Conservation (phyloP, 1,140 invertebrate species). For the Nilaparvata lugens region DNA sequence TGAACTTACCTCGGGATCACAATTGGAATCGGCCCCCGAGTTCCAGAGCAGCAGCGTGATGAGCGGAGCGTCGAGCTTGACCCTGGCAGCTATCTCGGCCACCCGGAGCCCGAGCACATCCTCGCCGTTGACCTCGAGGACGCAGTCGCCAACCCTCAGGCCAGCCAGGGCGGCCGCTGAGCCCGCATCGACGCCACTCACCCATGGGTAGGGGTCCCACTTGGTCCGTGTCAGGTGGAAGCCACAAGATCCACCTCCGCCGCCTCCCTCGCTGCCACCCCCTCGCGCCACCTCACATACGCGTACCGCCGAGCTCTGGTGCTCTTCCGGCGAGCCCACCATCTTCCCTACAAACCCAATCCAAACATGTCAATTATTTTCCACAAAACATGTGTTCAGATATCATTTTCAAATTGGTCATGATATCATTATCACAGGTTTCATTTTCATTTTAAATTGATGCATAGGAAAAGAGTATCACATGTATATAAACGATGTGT, state of each 20-base stretch:
- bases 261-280: constrained; percentile 33
- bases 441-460: no score
- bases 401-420: no score
- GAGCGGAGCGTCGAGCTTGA: constrained; percentile 36
- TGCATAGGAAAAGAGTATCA: no score
- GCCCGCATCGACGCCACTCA: constrained; percentile 39
- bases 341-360: no score
- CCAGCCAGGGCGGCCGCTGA: constrained; percentile 40
- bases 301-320: constrained; percentile 20
- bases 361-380: no score
- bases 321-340: constrained; percentile 4
- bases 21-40: constrained; percentile 36
- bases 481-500: no score
- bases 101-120: constrained; percentile 50
- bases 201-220: constrained; percentile 65
- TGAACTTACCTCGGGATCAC: constrained; percentile 32
- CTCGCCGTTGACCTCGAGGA: constrained; percentile 49
- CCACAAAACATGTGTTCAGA: no score
- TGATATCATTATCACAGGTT: no score
- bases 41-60: constrained; percentile 41
- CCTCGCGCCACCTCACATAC: constrained; percentile 24
- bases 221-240: constrained; percentile 54
- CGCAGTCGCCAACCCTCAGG: constrained; percentile 47
- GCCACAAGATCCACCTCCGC: constrained; percentile 40
- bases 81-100: constrained; percentile 45